Conservation (phyloP, 64 coral and sea anemone species). For the Porites australiensis region DNA sequence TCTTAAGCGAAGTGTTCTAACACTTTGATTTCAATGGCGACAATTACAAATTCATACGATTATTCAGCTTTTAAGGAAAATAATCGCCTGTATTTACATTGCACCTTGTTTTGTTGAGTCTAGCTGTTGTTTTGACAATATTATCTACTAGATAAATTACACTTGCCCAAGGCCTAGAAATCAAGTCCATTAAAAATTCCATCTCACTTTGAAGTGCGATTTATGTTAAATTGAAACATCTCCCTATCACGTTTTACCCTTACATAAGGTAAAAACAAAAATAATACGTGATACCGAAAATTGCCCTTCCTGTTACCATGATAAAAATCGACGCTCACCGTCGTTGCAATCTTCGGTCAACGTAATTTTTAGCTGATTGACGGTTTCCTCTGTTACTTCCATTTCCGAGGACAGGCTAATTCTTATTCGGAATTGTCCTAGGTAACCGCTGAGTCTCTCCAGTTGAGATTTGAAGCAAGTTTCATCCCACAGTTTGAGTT, state of each 20-base stretch:
- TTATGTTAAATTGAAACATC: not conserved
- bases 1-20: not conserved
- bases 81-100: conserved; percentile 24
- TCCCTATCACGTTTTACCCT: not conserved
- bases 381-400: not conserved
- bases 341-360: too few relatives aligned
- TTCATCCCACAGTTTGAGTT: too few relatives aligned
- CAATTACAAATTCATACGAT: conserved; percentile 26
- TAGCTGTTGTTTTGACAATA: conserved; percentile 19
- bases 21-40: conserved; percentile 11
- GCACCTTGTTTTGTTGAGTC: not conserved
- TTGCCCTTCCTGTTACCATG: not conserved
- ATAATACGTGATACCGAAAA: not conserved
- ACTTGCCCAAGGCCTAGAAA: not conserved
- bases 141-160: conserved; percentile 1
- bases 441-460: too few relatives aligned
- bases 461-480: too few relatives aligned
- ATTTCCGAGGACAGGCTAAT: not conserved
- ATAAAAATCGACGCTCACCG: not conserved
- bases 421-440: not conserved
- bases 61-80: conserved; percentile 49
- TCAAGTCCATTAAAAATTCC: conserved; percentile 18
- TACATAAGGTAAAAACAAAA: not conserved
- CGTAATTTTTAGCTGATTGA: not conserved
- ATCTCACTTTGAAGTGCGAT: conserved; percentile 8